phyloP scores from a whole-genome alignment of 2,888 invertebrate species.

The Platerodrilus igneus region DNA sequence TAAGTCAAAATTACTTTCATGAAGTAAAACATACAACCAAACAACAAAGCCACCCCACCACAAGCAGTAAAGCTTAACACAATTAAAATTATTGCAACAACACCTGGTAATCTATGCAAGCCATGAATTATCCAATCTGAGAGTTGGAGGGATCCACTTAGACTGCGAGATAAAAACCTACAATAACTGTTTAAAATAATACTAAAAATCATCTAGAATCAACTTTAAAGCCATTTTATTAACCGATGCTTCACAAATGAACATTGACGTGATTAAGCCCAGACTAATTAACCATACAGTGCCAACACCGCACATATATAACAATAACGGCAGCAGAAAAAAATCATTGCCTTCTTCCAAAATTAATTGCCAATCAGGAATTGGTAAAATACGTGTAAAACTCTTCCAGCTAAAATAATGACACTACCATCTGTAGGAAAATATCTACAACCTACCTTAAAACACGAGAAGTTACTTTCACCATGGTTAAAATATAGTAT shows the following conservation, averaged over 20 bases:
- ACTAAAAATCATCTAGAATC: slow-evolving; percentile 21
- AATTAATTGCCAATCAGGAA: slow-evolving; percentile 38
- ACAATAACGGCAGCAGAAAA: slow-evolving; percentile 54
- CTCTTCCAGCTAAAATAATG: slow-evolving; percentile 14
- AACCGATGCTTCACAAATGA: slow-evolving; percentile 66
- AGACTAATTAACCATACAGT: slow-evolving; percentile 55
- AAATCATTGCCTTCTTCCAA: slow-evolving; percentile 42
- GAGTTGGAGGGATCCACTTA: slow-evolving; percentile 49
- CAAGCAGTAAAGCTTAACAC: slow-evolving; percentile 64
- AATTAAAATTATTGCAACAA: slow-evolving; percentile 61
- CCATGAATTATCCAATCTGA: slow-evolving; percentile 63
- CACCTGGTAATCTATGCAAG: slow-evolving; percentile 64
- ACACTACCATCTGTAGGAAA: background rate
- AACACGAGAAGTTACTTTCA: slow-evolving; percentile 48
- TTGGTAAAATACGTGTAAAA: slow-evolving; percentile 29
- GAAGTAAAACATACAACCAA: slow-evolving; percentile 65
- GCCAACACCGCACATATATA: slow-evolving; percentile 61
- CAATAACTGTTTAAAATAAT: slow-evolving; percentile 27
- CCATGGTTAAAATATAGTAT: slow-evolving; percentile 52
- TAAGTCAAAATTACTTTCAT: slow-evolving; percentile 54
- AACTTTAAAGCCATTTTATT: slow-evolving; percentile 65
- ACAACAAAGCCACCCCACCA: slow-evolving; percentile 65
- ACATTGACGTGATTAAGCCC: slow-evolving; percentile 53
- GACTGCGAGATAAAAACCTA: slow-evolving; percentile 50
- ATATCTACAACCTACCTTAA: slow-evolving; percentile 47